Evolutionary conservation across 2,888 invertebrate species (phyloP), one percentile per base, ranked within the genome.

Genomic region (Apomyelois bistriatella): DNA sequence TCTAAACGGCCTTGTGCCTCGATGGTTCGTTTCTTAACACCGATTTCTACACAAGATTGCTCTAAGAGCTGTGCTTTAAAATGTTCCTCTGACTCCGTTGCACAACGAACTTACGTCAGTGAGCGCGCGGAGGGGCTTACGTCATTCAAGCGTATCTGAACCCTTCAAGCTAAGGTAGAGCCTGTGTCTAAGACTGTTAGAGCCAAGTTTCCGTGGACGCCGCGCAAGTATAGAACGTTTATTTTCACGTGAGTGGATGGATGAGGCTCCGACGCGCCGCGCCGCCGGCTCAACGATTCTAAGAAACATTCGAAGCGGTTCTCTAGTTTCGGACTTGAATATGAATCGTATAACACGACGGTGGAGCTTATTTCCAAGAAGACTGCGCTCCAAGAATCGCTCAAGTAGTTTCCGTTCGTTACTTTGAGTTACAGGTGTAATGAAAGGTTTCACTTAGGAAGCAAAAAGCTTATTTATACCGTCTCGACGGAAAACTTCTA

Each of bases 21-120:
- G 76, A 66, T 65, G 72, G 76, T 78, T 78, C 72, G 76, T 86
- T 86, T 88, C 85, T 83, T 79, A 85, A 85, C 82, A 80, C 72
- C 76, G 82, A 88, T 87, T 88, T 88, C 87, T 87, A 85, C 84
- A 85, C 77, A 78, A 83, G 79, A 79, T 79, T 79, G 81, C 81
- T 83, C 79, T 76, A 80, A 88, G 85, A 84, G 81, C 80, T 76
- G 79, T 79, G 85, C 83, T 85, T 85, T 78, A 82, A 84, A 75
- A 78, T 77, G 82, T 85, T 87, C 83, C 87, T 85, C 82, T 73
- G 77, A 85, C 85, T 85, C 70, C 80, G 85, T 89, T 90, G 89
- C 89, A 89, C 90, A 90, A 90, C 89, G 80, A 84, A 89, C 89
- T 90, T 90, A 90, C 89, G 89, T 90, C 89, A 89, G 89, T 89